Base-by-base conservation (phyloP, 2,113 vertebrate species). In the Rhineura floridana region DNA sequence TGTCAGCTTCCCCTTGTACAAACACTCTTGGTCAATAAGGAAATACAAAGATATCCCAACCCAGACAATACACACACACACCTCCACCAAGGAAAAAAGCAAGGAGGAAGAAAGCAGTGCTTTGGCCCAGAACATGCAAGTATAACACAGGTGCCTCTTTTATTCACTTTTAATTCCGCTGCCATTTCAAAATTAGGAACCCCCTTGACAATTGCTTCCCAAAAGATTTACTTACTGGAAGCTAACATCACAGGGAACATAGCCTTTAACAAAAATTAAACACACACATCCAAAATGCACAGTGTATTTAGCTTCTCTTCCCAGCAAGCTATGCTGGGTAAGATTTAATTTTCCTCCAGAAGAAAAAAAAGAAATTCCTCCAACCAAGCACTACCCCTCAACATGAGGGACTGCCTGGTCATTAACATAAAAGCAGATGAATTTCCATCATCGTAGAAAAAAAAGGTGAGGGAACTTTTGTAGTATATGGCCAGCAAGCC, bases 381-480 rank as follows among this genome's bases (percentile, higher is more conserved):
- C 87, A 87, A 93, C 88, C 48, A 85, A 93, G 94, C 84, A 67
- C 67, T 21, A 90, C 93, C 59, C 93, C 96, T 96, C 96, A 96
- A 96, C 89, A 84, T 95, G 94, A 93, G 84, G 50, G 87, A 87
- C 92, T 86, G 89, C 93, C 89, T 83, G 62, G 4, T 92, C 89
- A 90, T 88, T 88, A 70, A 52, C 81, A 73, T 23, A 50, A 89
- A 91, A 87, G 44, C n/a, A 91, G 93, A 86, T 55, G 93, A 1
- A 82, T 72, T 92, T 89, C 94, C 95, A 91, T 36, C 84, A 62
- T 87, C 67, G 52, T 81, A 91, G 90, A 42, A 55, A 84, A 84
- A 88, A 83, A 91, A 91, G 93, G 93, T 92, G 91, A 93, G 91
- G 73, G 50, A 83, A 50, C 55, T 87, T 89, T 91, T 77, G n/a